Conservation (phyloP, 1,140 invertebrate species). For the Euwallacea similis region DNA sequence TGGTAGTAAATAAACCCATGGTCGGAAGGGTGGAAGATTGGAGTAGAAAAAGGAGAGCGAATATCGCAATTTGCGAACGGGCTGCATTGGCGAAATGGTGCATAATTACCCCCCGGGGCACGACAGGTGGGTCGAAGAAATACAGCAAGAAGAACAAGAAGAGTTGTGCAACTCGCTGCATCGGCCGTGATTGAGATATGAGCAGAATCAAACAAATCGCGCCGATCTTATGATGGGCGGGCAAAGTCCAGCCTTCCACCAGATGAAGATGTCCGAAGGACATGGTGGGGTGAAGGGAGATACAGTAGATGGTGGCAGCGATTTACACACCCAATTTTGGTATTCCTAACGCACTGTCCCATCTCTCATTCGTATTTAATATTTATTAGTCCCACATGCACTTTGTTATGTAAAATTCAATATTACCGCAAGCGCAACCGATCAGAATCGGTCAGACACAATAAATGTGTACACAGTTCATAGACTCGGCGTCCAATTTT, state of each 20-base stretch:
- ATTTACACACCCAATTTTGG: not conserved
- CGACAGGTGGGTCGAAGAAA: constrained; percentile 17
- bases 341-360: too few species aligned
- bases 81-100: constrained; percentile 11
- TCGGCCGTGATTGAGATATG: constrained; percentile 20
- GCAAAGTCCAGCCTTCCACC: constrained; percentile 14
- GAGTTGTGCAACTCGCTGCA: not conserved
- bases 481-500: constrained; percentile 14
- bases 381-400: too few species aligned
- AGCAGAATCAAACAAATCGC: constrained; percentile 25
- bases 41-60: not conserved
- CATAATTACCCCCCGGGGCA: constrained; percentile 18
- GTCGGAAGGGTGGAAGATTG: not conserved
- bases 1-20: too few species aligned
- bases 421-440: not conserved
- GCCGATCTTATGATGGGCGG: constrained; percentile 25
- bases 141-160: constrained; percentile 22
- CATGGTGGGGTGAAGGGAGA: not conserved
- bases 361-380: too few species aligned
- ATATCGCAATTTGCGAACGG: constrained; percentile 7
- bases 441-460: not conserved
- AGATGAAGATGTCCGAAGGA: constrained; percentile 11
- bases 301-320: not conserved
- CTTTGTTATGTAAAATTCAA: too few species aligned
- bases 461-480: too few species aligned